phyloP scores from a whole-genome alignment of 2,888 invertebrate species.

The Venusia cambrica region DNA sequence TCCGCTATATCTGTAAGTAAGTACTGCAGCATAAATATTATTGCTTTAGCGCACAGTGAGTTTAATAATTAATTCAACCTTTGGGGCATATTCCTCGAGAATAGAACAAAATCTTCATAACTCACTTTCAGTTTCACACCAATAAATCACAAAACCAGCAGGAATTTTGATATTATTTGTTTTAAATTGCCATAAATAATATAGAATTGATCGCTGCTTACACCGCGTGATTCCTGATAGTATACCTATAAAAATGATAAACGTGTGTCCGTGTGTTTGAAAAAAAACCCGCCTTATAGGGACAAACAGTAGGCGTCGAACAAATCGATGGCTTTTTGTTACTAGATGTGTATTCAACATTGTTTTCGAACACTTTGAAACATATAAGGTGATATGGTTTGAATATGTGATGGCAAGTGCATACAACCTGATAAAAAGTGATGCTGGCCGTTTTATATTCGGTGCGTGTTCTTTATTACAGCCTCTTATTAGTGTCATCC shows the following conservation, averaged over 20 bases:
- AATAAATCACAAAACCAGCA: slow-evolving; percentile 50
- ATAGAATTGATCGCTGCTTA: slow-evolving; percentile 45
- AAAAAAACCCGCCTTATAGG: slow-evolving; percentile 33
- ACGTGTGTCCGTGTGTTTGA: slow-evolving; percentile 45
- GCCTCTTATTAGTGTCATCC: no score
- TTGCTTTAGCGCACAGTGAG: no score
- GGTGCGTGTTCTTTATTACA: no score
- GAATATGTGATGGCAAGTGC: slow-evolving; percentile 4
- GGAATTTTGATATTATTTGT: slow-evolving; percentile 64
- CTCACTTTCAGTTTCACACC: slow-evolving; percentile 28
- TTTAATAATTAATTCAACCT: no score
- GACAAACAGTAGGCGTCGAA: slow-evolving; percentile 36
- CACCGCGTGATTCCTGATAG: slow-evolving; percentile 52
- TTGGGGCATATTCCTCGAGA: no score
- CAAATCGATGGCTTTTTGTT: slow-evolving; percentile 29
- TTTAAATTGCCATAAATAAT: slow-evolving; percentile 64
- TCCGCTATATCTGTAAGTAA: no score
- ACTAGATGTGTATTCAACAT: slow-evolving; percentile 14
- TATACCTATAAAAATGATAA: slow-evolving; percentile 65
- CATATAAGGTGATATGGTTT: slow-evolving; percentile 20
- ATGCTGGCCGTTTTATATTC: no score
- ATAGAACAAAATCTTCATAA: slow-evolving; percentile 32
- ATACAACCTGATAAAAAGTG: no score
- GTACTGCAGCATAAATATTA: no score
- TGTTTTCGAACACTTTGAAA: slow-evolving; percentile 15